Conservation (phyloP, 2,888 invertebrate genomes). For the Agriopis marginaria region DNA sequence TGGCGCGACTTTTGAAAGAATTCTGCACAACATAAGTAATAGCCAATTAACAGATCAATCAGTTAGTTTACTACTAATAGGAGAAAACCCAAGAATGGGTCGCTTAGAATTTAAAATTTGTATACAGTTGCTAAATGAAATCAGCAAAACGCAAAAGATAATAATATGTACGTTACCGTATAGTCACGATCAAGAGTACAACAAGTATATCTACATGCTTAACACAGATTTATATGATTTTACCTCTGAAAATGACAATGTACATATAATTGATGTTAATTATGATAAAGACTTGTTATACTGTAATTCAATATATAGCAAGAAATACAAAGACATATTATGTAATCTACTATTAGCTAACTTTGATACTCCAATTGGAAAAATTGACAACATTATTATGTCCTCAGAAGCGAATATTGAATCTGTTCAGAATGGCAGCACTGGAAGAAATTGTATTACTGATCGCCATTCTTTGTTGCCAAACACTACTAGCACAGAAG, state of each 20-base stretch:
- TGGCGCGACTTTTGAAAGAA: neutral
- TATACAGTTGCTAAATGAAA: slow-evolving; percentile 5
- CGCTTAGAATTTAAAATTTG: slow-evolving; percentile 14
- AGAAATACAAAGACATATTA: neutral
- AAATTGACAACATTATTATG: neutral
- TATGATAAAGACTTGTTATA: neutral
- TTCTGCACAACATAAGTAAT: neutral
- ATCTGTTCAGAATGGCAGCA: neutral
- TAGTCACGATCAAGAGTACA: neutral
- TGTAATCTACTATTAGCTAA: neutral
- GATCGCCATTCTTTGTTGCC: neutral
- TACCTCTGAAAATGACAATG: neutral
- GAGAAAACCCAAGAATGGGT: slow-evolving; percentile 4
- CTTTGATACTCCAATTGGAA: neutral
- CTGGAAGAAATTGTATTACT: neutral
- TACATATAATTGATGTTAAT: slow-evolving; percentile 3
- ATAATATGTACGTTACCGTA: neutral
- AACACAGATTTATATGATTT: slow-evolving; percentile 2
- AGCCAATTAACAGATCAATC: neutral
- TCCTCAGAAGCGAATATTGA: neutral
- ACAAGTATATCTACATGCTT: slow-evolving; percentile 1
- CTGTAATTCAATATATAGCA: slow-evolving; percentile 9
- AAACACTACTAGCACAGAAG: neutral
- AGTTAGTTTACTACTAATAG: neutral
- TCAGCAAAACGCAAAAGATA: neutral